Base-by-base conservation (phyloP, 2,797 vertebrate species). In the Garrulus glandarius region DNA sequence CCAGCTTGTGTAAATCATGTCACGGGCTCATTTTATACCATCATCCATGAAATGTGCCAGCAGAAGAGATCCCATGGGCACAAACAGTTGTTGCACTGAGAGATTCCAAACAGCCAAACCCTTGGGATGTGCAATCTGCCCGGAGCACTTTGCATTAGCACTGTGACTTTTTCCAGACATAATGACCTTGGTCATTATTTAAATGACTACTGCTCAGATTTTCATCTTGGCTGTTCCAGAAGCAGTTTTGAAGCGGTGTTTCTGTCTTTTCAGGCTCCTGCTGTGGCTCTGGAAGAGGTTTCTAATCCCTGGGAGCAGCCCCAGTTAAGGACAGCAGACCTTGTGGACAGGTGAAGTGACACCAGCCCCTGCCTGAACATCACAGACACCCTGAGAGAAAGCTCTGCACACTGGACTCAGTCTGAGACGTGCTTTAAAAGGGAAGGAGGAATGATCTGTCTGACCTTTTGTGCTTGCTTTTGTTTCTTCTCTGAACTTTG, bases 161-260 rank as follows among this genome's bases (percentile, higher is more conserved):
- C 83, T 16, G 59, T 47, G 80, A 37, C 71, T 89, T 84, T 43
- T 63, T 39, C 57, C 76, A 60, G 72, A 52, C 68, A 21, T 76
- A 53, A 93, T 44, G 60, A 85, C 43, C 69, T 87, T 72, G 74
- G 78, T 83, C 88, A 84, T 95, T 92, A 92, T 67, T 67, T 80
- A 82, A 75, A 93, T 32, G 82, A n/a, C 36, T 47, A 67, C 76
- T 56, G 67, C 46, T 76, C 71, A 13, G 52, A 78, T 64, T 92
- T 59, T 63, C 81, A 76, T 85, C 74, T 72, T 23, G 0, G 0
- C 65, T 53, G 12, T 34, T 84, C 53, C 36, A 27, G 11, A 19
- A 53, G 59, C 65, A 15, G 34, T 64, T 84, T 29, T 24, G 37
- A 90, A 39, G 13, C 30, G 80, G 18, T 23, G 30, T 57, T 61